Evolutionary conservation across 2,797 vertebrate species (phyloP).

Genomic region (Clarias fuscus): DNA sequence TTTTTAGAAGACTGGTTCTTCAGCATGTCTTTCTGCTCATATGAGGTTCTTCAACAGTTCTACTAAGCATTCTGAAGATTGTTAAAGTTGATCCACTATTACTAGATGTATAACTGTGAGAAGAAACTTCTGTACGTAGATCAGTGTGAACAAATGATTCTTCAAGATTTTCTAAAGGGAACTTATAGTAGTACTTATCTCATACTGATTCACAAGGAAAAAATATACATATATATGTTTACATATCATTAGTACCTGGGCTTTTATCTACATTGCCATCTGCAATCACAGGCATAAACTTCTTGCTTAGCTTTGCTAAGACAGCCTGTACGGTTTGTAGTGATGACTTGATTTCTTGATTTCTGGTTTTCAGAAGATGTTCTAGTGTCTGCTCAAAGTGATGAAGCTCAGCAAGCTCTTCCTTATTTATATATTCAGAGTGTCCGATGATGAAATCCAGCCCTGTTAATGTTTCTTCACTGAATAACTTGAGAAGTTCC

Average conservation of each 20-base stretch:
- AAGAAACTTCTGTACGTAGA: not conserved
- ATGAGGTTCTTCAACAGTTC: not conserved
- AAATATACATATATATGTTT: not conserved
- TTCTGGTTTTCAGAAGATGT: slow-evolving; percentile 61
- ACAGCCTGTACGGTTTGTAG: slow-evolving; percentile 72
- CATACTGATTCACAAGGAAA: slow-evolving; percentile 4
- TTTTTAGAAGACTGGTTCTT: not conserved
- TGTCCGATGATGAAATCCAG: slow-evolving; percentile 67
- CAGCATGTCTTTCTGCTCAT: not conserved
- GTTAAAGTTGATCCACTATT: not conserved
- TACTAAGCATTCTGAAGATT: not conserved
- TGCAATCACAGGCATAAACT: slow-evolving; percentile 59
- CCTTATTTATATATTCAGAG: slow-evolving; percentile 32
- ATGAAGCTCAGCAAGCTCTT: slow-evolving; percentile 63
- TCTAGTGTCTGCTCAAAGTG: slow-evolving; percentile 69
- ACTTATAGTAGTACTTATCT: not conserved
- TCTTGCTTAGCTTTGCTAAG: slow-evolving; percentile 68
- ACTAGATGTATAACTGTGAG: not conserved
- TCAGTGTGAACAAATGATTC: slow-evolving; percentile 1
- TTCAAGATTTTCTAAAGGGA: not conserved
- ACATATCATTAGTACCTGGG: slow-evolving; percentile 67
- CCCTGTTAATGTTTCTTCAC: slow-evolving; percentile 69
- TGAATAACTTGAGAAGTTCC: slow-evolving; percentile 64
- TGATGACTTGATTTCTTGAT: slow-evolving; percentile 46
- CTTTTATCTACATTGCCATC: slow-evolving; percentile 58